These are phyloP conservation scores for Abrostola triplasia DNA, from an alignment of 2,888 invertebrate species.

Conservation along the genomic window DNA sequence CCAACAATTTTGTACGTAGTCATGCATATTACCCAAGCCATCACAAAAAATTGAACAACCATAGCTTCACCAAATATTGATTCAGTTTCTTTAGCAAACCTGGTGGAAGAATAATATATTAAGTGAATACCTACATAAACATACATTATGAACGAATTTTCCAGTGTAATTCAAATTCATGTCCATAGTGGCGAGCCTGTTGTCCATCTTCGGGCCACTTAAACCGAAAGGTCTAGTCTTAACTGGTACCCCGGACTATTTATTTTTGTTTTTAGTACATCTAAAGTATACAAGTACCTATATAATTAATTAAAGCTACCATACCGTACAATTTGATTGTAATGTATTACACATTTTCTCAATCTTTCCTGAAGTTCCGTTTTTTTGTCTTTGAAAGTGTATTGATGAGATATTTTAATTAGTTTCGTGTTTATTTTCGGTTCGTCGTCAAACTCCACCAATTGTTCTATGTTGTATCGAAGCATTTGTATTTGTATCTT, in stretches of 20 bases:
- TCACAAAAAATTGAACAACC: constrained; percentile 72
- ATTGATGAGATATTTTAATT: constrained; percentile 34
- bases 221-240: too few relatives aligned
- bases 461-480: constrained; percentile 72
- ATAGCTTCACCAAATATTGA: constrained; percentile 77
- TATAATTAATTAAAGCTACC: constrained; percentile 1
- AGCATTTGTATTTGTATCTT: constrained; percentile 75
- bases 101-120: constrained; percentile 42
- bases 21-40: constrained; percentile 82
- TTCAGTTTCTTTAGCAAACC: constrained; percentile 75
- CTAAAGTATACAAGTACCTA: too few relatives aligned
- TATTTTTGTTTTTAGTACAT: too few relatives aligned
- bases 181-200: too few relatives aligned
- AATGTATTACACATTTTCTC: constrained; percentile 69
- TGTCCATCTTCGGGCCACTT: too few relatives aligned
- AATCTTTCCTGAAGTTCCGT: constrained; percentile 65
- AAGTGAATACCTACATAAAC: neutral
- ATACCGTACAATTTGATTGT: constrained; percentile 72
- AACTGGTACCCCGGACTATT: too few relatives aligned
- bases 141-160: neutral
- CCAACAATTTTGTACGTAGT: constrained; percentile 79
- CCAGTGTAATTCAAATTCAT: neutral
- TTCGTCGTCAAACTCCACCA: constrained; percentile 53
- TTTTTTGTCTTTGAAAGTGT: constrained; percentile 53
- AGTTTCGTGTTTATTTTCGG: constrained; percentile 38